Evolutionary conservation across 2,888 invertebrate genomes (phyloP).

Genomic region (Teleiodes luculella): DNA sequence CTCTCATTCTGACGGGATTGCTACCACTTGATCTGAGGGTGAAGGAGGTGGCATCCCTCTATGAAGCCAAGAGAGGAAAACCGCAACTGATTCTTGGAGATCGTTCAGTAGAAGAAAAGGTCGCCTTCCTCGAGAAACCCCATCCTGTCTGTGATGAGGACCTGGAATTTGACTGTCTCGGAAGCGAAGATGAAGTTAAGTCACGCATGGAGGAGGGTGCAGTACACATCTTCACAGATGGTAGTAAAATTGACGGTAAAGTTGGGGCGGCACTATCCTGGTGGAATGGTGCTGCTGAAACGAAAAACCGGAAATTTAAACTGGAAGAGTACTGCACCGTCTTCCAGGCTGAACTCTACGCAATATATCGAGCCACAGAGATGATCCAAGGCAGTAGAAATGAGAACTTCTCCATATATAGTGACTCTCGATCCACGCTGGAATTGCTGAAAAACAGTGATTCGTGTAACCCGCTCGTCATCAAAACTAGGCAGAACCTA

Average conservation of each 20-base stretch:
- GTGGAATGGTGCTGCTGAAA: background rate
- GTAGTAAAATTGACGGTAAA: background rate
- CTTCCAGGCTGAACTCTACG: constrained; percentile 9
- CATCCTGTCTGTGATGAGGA: constrained; percentile 9
- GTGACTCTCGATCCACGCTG: constrained; percentile 7
- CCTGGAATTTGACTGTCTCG: constrained; percentile 5
- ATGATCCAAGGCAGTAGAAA: too few relatives aligned
- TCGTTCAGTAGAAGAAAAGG: constrained; percentile 19
- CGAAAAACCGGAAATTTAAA: constrained; percentile 2
- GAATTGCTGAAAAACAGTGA: background rate
- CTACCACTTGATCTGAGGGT: background rate
- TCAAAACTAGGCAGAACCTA: background rate
- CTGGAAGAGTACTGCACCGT: constrained; percentile 7
- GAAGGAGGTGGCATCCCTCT: background rate
- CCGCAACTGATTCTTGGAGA: constrained; percentile 1
- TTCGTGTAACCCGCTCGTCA: background rate
- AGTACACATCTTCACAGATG: too few relatives aligned
- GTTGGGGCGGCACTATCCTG: background rate
- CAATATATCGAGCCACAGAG: background rate
- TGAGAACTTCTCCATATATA: background rate
- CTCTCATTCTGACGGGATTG: constrained; percentile 13
- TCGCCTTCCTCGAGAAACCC: background rate
- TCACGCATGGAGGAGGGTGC: too few relatives aligned
- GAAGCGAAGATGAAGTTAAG: background rate
- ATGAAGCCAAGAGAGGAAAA: background rate